Conservation (phyloP, 2,888 invertebrate genomes). For the Aquatica leii region DNA sequence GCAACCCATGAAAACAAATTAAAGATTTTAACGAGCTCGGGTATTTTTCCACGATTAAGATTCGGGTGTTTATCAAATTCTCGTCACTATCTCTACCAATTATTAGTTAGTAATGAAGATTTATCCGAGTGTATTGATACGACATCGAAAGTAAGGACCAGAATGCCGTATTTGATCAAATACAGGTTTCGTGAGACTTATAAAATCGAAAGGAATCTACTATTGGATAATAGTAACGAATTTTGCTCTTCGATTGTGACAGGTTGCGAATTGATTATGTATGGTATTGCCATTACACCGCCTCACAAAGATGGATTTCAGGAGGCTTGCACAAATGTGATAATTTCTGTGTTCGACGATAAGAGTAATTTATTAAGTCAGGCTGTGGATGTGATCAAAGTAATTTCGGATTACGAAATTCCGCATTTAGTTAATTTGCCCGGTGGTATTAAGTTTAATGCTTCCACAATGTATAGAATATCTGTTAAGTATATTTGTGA, state of each 20-base stretch:
- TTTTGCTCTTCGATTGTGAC: slow-evolving; percentile 16
- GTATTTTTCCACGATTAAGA: slow-evolving; percentile 62
- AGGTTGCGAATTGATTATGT: slow-evolving; percentile 15
- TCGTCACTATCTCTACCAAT: slow-evolving; percentile 14
- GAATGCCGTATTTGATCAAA: slow-evolving; percentile 16
- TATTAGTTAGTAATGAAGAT: slow-evolving; percentile 13
- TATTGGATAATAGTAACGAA: slow-evolving; percentile 7
- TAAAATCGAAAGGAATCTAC: slow-evolving; percentile 30
- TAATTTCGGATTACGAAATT: slow-evolving; percentile 26
- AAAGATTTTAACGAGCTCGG: slow-evolving; percentile 59
- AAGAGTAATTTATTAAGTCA: slow-evolving; percentile 13
- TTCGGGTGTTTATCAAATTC: slow-evolving; percentile 48
- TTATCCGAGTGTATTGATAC: slow-evolving; percentile 20
- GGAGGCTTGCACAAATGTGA: slow-evolving; percentile 16
- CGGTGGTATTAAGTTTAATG: slow-evolving; percentile 16
- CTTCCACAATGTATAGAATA: slow-evolving; percentile 11
- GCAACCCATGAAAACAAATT: slow-evolving; percentile 61
- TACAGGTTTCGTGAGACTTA: slow-evolving; percentile 38
- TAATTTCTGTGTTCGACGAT: slow-evolving; percentile 19
- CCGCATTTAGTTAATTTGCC: slow-evolving; percentile 23
- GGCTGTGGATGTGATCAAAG: neutral
- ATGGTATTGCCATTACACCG: slow-evolving; percentile 30
- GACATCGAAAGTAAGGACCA: slow-evolving; percentile 5
- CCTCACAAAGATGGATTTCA: slow-evolving; percentile 24
- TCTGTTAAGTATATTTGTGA: slow-evolving; percentile 21